These are phyloP conservation scores for Cynaeus angustus DNA, from an alignment of 2,888 invertebrate genomes.

Conservation along the genomic window DNA sequence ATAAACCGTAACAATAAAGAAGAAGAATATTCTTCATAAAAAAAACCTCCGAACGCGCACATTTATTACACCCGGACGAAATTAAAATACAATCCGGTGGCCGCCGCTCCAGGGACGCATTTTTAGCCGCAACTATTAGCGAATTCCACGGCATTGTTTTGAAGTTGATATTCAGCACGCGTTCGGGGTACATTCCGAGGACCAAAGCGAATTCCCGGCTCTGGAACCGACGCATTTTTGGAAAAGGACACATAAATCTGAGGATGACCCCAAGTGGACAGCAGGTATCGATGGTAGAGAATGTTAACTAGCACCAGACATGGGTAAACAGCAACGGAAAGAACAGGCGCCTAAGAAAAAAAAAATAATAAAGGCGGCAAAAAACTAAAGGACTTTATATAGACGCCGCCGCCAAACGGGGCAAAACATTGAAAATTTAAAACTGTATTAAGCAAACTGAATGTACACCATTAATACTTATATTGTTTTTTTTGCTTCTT, in stretches of 20 bases:
- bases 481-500: no score
- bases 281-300: conserved; percentile 32
- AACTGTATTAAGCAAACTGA: no score
- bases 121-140: conserved; percentile 71
- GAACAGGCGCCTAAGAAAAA: conserved; percentile 26
- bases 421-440: conserved; percentile 24
- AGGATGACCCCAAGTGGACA: conserved; percentile 28
- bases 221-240: conserved; percentile 38
- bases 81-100: conserved; percentile 55
- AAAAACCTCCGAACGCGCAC: conserved; percentile 12
- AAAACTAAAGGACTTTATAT: conserved; percentile 19
- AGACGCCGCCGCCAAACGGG: neutral
- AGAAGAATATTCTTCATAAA: conserved; percentile 27
- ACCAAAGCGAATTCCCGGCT: conserved; percentile 43
- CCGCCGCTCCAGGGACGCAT: conserved; percentile 59
- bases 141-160: conserved; percentile 72
- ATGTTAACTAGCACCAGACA: conserved; percentile 44
- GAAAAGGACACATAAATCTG: conserved; percentile 42
- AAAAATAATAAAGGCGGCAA: conserved; percentile 10
- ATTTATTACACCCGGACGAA: conserved; percentile 44
- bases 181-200: conserved; percentile 60
- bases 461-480: no score
- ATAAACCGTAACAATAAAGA: conserved; percentile 60
- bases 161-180: conserved; percentile 71
- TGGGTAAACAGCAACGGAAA: conserved; percentile 29